phyloP scores from a whole-genome alignment of 1,140 invertebrate genomes.

The Trichonephila inaurata region DNA sequence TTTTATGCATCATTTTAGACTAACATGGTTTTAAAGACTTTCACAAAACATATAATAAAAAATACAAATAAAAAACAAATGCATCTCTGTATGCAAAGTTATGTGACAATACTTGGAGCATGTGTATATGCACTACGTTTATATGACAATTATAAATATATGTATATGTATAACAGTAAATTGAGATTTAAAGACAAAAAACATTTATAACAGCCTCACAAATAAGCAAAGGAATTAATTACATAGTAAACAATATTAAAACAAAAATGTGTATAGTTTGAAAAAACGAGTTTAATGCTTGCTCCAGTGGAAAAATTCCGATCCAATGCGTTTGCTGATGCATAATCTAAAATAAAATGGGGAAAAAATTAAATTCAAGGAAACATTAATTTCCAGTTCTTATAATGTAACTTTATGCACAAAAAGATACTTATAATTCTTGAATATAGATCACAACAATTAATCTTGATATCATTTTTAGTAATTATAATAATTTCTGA shows the following conservation, averaged over 20 bases:
- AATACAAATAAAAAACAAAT: constrained; percentile 52
- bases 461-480: too few species aligned
- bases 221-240: constrained; percentile 60
- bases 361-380: too few species aligned
- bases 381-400: too few species aligned
- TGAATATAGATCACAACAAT: too few species aligned
- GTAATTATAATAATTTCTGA: too few species aligned
- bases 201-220: constrained; percentile 51
- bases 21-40: not conserved
- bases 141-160: constrained; percentile 54
- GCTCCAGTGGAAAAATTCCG: constrained; percentile 61
- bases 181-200: constrained; percentile 45
- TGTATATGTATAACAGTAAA: constrained; percentile 34
- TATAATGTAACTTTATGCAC: too few species aligned
- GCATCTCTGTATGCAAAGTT: constrained; percentile 8
- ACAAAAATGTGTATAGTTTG: constrained; percentile 35
- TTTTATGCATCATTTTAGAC: not conserved
- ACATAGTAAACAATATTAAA: constrained; percentile 54
- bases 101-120: constrained; percentile 10
- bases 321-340: constrained; percentile 44
- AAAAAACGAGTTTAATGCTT: constrained; percentile 28
- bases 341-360: constrained; percentile 32
- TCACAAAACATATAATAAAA: constrained; percentile 21
- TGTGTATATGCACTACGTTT: constrained; percentile 33
- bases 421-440: too few species aligned